Evolutionary conservation across 2,797 vertebrate genomes (phyloP).

Genomic region (Nannoperca obscura): DNA sequence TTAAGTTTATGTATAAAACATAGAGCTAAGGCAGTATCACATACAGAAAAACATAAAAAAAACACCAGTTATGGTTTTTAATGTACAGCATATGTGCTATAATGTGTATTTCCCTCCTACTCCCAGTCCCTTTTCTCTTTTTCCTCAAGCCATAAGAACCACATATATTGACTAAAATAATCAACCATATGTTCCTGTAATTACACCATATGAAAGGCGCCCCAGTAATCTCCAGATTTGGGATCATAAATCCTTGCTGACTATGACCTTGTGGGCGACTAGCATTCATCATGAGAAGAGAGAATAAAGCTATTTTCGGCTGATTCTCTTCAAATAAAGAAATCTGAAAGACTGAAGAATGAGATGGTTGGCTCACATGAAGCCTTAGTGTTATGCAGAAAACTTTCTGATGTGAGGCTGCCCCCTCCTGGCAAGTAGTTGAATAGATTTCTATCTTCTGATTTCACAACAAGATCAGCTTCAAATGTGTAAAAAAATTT

Average conservation of each 20-base stretch:
- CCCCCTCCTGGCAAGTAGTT: slow-evolving; percentile 61
- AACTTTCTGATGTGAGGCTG: slow-evolving; percentile 31
- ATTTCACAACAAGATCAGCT: background rate
- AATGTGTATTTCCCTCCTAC: slow-evolving; percentile 22
- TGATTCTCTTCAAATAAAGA: slow-evolving; percentile 67
- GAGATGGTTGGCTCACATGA: slow-evolving; percentile 27
- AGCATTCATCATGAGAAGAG: slow-evolving; percentile 58
- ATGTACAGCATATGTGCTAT: slow-evolving; percentile 9
- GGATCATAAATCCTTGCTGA: slow-evolving; percentile 61
- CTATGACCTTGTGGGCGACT: slow-evolving; percentile 29
- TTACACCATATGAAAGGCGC: slow-evolving; percentile 44
- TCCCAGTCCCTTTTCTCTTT: slow-evolving; percentile 4
- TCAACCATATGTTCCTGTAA: slow-evolving; percentile 70
- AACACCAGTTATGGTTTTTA: slow-evolving; percentile 10
- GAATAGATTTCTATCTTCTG: background rate
- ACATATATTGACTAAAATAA: slow-evolving; percentile 64
- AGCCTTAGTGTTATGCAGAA: background rate
- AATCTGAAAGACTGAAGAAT: slow-evolving; percentile 52
- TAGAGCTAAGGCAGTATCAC: background rate
- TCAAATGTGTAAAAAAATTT: background rate
- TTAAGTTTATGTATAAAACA: slow-evolving; percentile 3
- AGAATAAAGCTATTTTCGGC: slow-evolving; percentile 62
- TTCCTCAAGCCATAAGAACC: slow-evolving; percentile 39
- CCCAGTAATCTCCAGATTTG: slow-evolving; percentile 58
- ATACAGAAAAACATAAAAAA: slow-evolving; percentile 27